Evolutionary conservation across 2,888 invertebrate species (phyloP), one percentile per base, ranked within the genome.

Genomic region (Acanthosepion lycidas): DNA sequence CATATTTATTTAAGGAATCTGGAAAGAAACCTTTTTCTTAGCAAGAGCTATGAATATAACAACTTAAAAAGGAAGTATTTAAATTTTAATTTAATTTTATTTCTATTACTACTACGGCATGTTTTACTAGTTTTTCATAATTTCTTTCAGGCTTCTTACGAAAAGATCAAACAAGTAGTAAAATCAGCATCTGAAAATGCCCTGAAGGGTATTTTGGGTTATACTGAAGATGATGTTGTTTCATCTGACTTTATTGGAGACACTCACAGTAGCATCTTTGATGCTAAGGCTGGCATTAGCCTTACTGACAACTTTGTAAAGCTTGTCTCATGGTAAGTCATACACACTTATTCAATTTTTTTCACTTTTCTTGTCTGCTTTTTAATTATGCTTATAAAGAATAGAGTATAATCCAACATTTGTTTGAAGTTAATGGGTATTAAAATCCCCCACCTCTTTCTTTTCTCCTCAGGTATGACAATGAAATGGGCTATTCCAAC

Each of bases 401-500:
- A 42, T 42, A 42, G 42, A 42, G 42, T 42, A 42, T 42, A 42
- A 42, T 42, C 42, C 42, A 42, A 42, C 42, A 3, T 42, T 42
- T 15, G 15, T 20, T 20, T 55, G 55, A 55, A 6, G 23, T 59
- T 59, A 23, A 23, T 23, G 20, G 59, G 0, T 55, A 55, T 5
- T 59, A 23, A 59, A 59, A 15, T 55, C 12, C 20, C 3, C 12
- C 55, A 0, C 9, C 12, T 78, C 9, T 64, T 64, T 64, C 8
- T 64, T 64, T 33, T 3, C 5, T 78, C 23, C 28, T 15, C 96
- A 97, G 98, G 98, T 99, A 99, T 98, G 99, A 99, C 98, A 99
- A 99, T 98, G 99, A 99, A 98, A 99, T 98, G 97, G 99, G 99
- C 95, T 99, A 99, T 98, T 99, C 99, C 97, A 98, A 98, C 98